phyloP scores from a whole-genome alignment of 2,797 vertebrate species.

The Micrastur ruficollis region DNA sequence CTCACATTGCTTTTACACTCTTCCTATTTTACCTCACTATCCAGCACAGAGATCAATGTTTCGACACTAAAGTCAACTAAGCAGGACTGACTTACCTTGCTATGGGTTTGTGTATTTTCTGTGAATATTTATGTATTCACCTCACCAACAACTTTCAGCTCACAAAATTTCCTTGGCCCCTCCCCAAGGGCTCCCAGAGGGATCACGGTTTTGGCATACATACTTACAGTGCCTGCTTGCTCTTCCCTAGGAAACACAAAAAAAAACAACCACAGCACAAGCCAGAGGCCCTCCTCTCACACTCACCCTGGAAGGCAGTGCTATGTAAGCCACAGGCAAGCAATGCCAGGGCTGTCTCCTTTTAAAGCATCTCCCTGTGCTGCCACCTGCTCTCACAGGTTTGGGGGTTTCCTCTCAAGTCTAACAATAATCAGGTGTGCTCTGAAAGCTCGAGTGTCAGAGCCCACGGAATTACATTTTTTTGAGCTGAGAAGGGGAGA shows the following conservation, averaged over 20 bases:
- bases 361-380: neutral
- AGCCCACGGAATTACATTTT: neutral
- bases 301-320: fast-evolving
- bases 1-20: neutral
- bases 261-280: neutral
- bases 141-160: neutral
- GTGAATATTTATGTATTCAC: neutral
- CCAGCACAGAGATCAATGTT: neutral
- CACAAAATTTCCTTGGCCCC: neutral
- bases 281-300: fast-evolving
- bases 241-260: neutral
- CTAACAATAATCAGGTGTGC: neutral
- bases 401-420: neutral
- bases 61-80: neutral
- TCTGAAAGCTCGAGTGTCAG: neutral
- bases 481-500: neutral
- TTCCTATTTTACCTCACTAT: neutral
- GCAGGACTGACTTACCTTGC: neutral
- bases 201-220: neutral
- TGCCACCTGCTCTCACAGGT: neutral
- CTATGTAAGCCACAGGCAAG: fast-evolving
- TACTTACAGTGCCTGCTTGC: neutral
- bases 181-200: neutral
- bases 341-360: neutral
- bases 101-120: neutral